Conservation (phyloP, 2,113 vertebrate genomes). For the Coturnix japonica region DNA sequence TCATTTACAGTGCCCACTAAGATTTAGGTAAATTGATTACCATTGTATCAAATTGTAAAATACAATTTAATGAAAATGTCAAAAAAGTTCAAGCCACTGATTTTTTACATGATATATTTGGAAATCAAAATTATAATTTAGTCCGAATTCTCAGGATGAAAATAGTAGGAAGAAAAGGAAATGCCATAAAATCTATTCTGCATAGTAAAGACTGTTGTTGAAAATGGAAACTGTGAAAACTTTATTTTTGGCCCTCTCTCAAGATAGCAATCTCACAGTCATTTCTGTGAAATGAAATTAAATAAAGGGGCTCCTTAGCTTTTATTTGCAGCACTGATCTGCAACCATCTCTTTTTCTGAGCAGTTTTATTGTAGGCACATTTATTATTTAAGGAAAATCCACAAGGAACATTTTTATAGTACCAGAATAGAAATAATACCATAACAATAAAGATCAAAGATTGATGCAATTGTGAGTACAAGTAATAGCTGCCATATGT, state of each 20-base stretch:
- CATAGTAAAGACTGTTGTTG: background rate
- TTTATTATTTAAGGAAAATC: conserved; percentile 67
- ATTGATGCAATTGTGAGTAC: conserved; percentile 72
- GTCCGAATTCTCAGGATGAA: background rate
- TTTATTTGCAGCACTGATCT: conserved; percentile 53
- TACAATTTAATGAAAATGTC: background rate
- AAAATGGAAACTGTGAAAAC: conserved; percentile 30
- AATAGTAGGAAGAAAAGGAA: background rate
- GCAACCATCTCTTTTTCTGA: conserved; percentile 20
- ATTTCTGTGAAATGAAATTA: conserved; percentile 27
- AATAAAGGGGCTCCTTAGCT: conserved; percentile 43
- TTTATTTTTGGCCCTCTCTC: conserved; percentile 29
- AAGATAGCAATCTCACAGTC: conserved; percentile 2
- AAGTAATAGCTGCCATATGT: conserved; percentile 60
- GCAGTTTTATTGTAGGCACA: conserved; percentile 26
- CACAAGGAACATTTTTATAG: conserved; percentile 65
- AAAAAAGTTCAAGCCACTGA: background rate
- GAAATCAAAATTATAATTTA: conserved; percentile 6
- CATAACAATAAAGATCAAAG: conserved; percentile 70
- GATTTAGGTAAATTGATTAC: background rate
- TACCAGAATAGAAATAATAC: conserved; percentile 68
- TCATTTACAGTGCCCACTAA: background rate
- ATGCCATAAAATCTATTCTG: conserved; percentile 7
- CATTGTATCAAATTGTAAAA: background rate
- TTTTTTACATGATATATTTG: background rate